Percentiles rank a stretch among this genome's conserved stretches.
phyloP scores from a whole-genome alignment of 1,140 invertebrate genomes.

The Lysiphlebus fabarum region DNA sequence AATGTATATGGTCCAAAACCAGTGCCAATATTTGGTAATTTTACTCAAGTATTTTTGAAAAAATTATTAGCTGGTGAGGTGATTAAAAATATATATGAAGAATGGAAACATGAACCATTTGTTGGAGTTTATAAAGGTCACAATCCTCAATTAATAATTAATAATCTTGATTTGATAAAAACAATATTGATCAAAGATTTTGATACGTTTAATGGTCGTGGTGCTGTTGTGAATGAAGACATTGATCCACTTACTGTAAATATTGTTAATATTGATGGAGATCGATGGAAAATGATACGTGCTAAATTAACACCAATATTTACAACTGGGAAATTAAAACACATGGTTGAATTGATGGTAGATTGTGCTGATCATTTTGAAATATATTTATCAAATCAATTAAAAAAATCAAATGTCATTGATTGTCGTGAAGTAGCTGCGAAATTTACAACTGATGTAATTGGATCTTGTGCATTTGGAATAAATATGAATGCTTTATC shows the following conservation, averaged over 20 bases:
- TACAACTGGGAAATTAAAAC: slow-evolving; percentile 48
- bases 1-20: slow-evolving; percentile 47
- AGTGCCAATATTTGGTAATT: slow-evolving; percentile 44
- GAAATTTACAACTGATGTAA: slow-evolving; percentile 56
- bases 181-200: slow-evolving; percentile 62
- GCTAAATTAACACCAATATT: slow-evolving; percentile 47
- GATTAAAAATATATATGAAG: slow-evolving; percentile 27
- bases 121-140: slow-evolving; percentile 40
- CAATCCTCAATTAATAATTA: slow-evolving; percentile 53
- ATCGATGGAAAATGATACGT: slow-evolving; percentile 41
- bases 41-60: slow-evolving; percentile 21
- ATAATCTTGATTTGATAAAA: slow-evolving; percentile 62
- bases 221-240: slow-evolving; percentile 48
- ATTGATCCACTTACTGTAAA: slow-evolving; percentile 48
- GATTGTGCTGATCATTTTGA: slow-evolving; percentile 33
- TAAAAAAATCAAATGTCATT: slow-evolving; percentile 23
- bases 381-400: slow-evolving; percentile 23
- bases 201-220: slow-evolving; percentile 54
- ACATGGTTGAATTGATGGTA: slow-evolving; percentile 41
- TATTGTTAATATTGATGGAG: slow-evolving; percentile 35
- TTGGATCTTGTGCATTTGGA: slow-evolving; percentile 60
- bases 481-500: slow-evolving; percentile 55
- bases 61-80: slow-evolving; percentile 24
- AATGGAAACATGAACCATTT: slow-evolving; percentile 27
- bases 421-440: slow-evolving; percentile 38